Evolutionary conservation across 2,113 vertebrate genomes (phyloP).

Genomic region (Boleophthalmus pectinirostris): DNA sequence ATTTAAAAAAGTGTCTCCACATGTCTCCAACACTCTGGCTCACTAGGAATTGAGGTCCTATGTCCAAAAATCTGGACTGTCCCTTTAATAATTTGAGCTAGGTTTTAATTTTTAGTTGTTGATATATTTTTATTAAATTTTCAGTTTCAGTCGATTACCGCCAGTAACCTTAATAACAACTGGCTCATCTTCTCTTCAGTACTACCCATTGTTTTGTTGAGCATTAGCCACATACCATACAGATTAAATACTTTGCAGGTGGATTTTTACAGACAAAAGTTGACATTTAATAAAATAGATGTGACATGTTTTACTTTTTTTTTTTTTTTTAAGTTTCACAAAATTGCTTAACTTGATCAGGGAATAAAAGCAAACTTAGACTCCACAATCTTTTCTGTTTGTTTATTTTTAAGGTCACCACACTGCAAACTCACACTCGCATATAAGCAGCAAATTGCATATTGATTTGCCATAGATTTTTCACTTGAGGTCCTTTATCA

Average conservation of each 20-base stretch:
- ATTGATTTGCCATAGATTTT: background rate
- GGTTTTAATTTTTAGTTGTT: too few relatives aligned
- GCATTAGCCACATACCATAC: too few relatives aligned
- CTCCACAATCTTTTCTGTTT: background rate
- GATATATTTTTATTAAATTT: background rate
- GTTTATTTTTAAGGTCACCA: background rate
- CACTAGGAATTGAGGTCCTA: too few relatives aligned
- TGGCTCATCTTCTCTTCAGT: too few relatives aligned
- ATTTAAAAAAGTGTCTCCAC: too few relatives aligned
- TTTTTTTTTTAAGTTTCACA: too few relatives aligned
- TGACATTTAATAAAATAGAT: background rate
- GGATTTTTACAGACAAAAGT: background rate
- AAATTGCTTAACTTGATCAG: background rate
- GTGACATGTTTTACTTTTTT: too few relatives aligned
- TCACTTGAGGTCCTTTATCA: background rate
- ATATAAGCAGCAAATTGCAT: background rate
- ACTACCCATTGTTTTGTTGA: too few relatives aligned
- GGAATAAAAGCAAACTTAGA: background rate
- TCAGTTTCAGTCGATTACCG: background rate
- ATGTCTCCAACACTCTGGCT: too few relatives aligned
- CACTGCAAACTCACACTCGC: background rate
- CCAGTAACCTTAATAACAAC: too few relatives aligned
- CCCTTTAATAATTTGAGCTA: background rate
- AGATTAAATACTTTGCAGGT: too few relatives aligned
- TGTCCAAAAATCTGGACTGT: too few relatives aligned